A percentile compares a stretch with the other conserved stretches of the same genome.
phyloP scores from a whole-genome alignment of 1,140 invertebrate species.

The Ruditapes philippinarum region DNA sequence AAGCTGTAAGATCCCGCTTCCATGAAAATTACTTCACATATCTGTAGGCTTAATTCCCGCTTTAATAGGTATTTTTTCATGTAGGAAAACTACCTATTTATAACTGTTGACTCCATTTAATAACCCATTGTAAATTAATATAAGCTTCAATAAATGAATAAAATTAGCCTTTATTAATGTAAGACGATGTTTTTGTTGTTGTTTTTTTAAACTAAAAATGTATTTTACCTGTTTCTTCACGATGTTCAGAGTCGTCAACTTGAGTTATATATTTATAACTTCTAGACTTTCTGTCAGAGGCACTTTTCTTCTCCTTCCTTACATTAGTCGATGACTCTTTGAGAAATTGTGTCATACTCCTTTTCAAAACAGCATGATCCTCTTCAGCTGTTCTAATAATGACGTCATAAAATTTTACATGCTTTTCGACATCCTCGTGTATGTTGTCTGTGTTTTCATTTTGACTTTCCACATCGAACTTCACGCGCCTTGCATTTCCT shows the following conservation, averaged over 20 bases:
- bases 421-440: neutral
- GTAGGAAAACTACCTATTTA: no score
- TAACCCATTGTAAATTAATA: no score
- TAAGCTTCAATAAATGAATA: no score
- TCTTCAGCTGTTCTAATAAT: neutral
- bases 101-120: no score
- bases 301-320: neutral
- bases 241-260: neutral
- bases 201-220: no score
- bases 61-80: no score
- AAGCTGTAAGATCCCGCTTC: no score
- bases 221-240: neutral
- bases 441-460: neutral
- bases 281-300: neutral
- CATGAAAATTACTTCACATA: no score
- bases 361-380: neutral
- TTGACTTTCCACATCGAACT: neutral
- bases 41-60: no score
- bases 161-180: no score
- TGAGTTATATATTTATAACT: neutral
- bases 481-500: neutral
- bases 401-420: neutral
- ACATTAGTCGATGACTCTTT: neutral
- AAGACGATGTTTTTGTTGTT: no score
- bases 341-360: slow-evolving; percentile 10